Base-by-base conservation (phyloP, 2,888 invertebrate genomes). In the Ceratothoa steindachneri region DNA sequence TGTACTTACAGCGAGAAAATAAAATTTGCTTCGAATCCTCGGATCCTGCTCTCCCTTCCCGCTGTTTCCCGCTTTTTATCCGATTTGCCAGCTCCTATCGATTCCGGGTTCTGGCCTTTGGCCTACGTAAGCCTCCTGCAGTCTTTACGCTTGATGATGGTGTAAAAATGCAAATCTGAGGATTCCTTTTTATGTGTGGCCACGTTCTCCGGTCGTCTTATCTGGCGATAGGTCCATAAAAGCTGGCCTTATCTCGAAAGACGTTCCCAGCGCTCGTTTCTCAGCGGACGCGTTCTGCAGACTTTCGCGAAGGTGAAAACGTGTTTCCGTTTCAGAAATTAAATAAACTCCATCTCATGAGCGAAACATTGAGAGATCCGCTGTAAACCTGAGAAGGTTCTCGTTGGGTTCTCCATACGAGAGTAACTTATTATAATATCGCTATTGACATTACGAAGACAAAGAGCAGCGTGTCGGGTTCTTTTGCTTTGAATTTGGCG, bases 141-240 rank as follows among this genome's bases (percentile, higher is more conserved):
- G 75, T 71, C 75, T 68, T 71, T 24, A 71, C 75, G 68, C 69
- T 67, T 75, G 75, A 75, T 75, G 75, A 75, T 75, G 75, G 75
- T 71, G 75, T 75, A 75, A 75, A 75, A 75, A 75, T 75, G 75
- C 75, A 75, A 75, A 75, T 75, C 71, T 75, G 51, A 31, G 75
- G 71, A 72, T 75, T 71, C 71, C 75, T 75, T 72, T 75, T 75
- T 75, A 75, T 75, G 75, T 75, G 75, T 75, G 71, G 75, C 75
- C 75, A 72, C 75, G 75, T 75, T 75, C 71, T 75, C 71, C 69
- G 69, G 68, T 60, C 31, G 71, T 69, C 75, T 75, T 75, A 75
- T 75, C 75, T 75, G 51, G 30, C 71, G 75, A 75, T 75, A 75
- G 75, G 75, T 75, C 75, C 75, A 75, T 75, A 75, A 75, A 75